Conservation (phyloP, 2,797 vertebrate genomes). For the Echeneis naucrates region DNA sequence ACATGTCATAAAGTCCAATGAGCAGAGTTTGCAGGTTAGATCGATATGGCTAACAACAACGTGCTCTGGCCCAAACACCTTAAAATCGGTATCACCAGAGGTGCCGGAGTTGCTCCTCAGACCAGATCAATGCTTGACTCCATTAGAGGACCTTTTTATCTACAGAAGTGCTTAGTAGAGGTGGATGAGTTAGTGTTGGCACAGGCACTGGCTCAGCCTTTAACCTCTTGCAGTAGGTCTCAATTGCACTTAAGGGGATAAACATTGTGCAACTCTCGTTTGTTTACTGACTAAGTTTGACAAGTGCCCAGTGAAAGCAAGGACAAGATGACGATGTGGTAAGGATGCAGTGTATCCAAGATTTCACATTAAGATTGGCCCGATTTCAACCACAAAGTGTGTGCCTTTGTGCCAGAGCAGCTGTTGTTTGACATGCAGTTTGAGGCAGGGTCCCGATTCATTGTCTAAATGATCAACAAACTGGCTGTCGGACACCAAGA, state of each 20-base stretch:
- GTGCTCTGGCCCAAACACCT: slow-evolving; percentile 49
- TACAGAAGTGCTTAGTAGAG: slow-evolving; percentile 47
- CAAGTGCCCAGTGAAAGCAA: slow-evolving; percentile 17
- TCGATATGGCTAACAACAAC: slow-evolving; percentile 57
- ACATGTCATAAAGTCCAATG: slow-evolving; percentile 37
- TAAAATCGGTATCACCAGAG: slow-evolving; percentile 53
- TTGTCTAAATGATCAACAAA: not conserved
- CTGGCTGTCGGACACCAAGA: not conserved
- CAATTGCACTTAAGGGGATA: slow-evolving; percentile 39
- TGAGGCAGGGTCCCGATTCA: not conserved
- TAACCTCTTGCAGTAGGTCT: slow-evolving; percentile 33
- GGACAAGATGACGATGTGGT: not conserved
- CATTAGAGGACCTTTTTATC: slow-evolving; percentile 67
- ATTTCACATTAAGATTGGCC: not conserved
- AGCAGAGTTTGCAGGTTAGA: slow-evolving; percentile 41
- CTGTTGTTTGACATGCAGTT: not conserved
- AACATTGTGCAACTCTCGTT: slow-evolving; percentile 16
- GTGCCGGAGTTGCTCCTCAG: slow-evolving; percentile 42
- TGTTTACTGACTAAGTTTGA: slow-evolving; percentile 23
- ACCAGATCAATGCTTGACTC: slow-evolving; percentile 70
- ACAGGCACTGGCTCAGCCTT: slow-evolving; percentile 16
- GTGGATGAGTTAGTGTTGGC: slow-evolving; percentile 28
- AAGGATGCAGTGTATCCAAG: not conserved
- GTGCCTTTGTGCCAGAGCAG: not conserved
- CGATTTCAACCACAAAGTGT: not conserved